Conservation (phyloP, 2,113 vertebrate genomes). For the Aphelocoma coerulescens region DNA sequence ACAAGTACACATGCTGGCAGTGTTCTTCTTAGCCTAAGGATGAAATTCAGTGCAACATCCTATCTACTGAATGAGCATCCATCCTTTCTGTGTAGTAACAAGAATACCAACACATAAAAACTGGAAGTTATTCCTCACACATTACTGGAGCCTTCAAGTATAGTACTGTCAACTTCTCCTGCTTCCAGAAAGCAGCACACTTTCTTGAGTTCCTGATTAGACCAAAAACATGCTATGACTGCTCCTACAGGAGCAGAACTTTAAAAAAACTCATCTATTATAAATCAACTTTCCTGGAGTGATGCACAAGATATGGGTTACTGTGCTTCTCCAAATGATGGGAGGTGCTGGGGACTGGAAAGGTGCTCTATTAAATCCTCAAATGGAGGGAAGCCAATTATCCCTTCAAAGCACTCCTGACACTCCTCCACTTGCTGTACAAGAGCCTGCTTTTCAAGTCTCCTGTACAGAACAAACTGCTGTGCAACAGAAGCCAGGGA, state of each 20-base stretch:
- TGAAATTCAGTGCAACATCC: not conserved
- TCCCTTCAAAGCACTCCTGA: not conserved
- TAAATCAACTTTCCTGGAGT: not conserved
- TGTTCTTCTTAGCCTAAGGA: not conserved
- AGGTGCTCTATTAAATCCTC: slow-evolving; percentile 12
- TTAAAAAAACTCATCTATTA: not conserved
- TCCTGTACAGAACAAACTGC: not conserved
- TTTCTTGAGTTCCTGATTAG: not conserved
- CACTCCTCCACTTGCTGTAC: not conserved
- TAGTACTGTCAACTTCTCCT: not conserved
- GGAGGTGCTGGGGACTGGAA: not conserved
- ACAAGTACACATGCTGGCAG: not conserved
- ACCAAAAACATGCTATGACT: not conserved
- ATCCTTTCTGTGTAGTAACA: not conserved
- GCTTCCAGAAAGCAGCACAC: not conserved
- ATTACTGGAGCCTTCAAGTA: not conserved
- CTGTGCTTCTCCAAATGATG: slow-evolving; percentile 8
- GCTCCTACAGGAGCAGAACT: not conserved
- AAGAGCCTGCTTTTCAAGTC: not conserved
- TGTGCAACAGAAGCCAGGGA: not conserved
- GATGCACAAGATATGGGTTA: not conserved
- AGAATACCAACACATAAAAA: not conserved
- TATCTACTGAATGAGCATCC: not conserved
- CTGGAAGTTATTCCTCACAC: not conserved
- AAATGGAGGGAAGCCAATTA: slow-evolving; percentile 33